Conservation (phyloP, 2,113 vertebrate genomes). For the Bos indicus region DNA sequence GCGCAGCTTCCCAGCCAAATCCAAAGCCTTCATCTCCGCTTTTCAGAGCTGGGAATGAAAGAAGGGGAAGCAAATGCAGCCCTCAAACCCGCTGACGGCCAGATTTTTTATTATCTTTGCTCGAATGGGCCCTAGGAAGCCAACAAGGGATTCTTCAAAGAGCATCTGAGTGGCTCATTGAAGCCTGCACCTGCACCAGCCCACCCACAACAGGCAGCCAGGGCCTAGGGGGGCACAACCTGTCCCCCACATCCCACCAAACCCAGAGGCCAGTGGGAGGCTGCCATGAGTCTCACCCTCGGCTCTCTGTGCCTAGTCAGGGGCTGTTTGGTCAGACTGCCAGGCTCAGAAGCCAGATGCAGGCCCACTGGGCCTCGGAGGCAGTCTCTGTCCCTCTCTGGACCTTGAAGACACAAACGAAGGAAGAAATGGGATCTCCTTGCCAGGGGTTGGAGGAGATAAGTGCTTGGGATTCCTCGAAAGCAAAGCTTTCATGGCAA, state of each 20-base stretch:
- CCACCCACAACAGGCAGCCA: neutral
- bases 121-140: conserved; percentile 71
- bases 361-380: neutral
- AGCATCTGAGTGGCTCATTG: conserved; percentile 66
- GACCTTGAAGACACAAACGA: neutral
- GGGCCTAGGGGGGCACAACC: neutral
- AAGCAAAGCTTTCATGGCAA: conserved; percentile 53
- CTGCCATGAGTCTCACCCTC: neutral
- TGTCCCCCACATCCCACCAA: neutral
- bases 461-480: conserved; percentile 69
- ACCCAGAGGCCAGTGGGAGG: neutral
- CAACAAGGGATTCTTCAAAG: conserved; percentile 72
- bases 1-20: conserved; percentile 61
- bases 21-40: conserved; percentile 72
- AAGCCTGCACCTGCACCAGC: conserved; percentile 74
- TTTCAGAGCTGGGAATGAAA: conserved; percentile 68
- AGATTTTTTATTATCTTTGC: conserved; percentile 79
- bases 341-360: neutral
- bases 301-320: neutral
- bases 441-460: conserved; percentile 42
- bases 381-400: conserved; percentile 28
- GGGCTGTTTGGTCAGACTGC: neutral
- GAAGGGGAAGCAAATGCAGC: conserved; percentile 60
- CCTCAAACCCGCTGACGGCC: conserved; percentile 80
- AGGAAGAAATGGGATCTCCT: conserved; percentile 38